Evolutionary conservation across 30 jellyfish, hydroid and myxozoan species (phyloP).

Genomic region (Hydra vulgaris): DNA sequence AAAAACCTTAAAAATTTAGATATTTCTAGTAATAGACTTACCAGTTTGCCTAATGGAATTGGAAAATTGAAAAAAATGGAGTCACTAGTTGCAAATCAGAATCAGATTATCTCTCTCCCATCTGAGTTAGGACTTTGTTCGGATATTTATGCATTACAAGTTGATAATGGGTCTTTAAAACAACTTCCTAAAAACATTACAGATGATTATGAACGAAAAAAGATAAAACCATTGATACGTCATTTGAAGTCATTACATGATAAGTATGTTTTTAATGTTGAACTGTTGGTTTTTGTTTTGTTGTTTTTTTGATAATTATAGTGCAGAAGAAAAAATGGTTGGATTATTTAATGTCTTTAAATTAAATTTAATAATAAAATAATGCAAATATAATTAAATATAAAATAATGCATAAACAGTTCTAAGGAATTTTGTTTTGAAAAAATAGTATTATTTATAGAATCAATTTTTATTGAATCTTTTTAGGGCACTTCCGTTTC

Average conservation of each 20-base stretch:
- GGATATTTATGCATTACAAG: slow-evolving; percentile 43
- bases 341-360: no score
- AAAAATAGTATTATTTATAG: neutral
- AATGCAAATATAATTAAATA: no score
- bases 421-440: no score
- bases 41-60: slow-evolving; percentile 48
- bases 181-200: slow-evolving; percentile 45
- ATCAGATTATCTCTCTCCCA: slow-evolving; percentile 48
- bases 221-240: slow-evolving; percentile 26
- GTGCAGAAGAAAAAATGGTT: no score
- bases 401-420: no score
- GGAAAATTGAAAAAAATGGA: slow-evolving; percentile 46
- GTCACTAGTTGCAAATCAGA: slow-evolving; percentile 28
- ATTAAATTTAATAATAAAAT: no score
- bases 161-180: slow-evolving; percentile 40
- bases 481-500: slow-evolving; percentile 57
- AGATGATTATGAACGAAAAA: slow-evolving; percentile 16
- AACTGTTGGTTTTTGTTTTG: neutral
- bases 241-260: slow-evolving; percentile 67
- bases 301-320: neutral
- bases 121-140: slow-evolving; percentile 75
- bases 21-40: slow-evolving; percentile 39
- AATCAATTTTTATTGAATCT: neutral
- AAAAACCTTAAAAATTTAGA: slow-evolving; percentile 47
- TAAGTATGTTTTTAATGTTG: slow-evolving; percentile 39